These are phyloP conservation scores for Tetragnatha montana DNA, from an alignment of 2,888 invertebrate genomes.

Conservation along the genomic window DNA sequence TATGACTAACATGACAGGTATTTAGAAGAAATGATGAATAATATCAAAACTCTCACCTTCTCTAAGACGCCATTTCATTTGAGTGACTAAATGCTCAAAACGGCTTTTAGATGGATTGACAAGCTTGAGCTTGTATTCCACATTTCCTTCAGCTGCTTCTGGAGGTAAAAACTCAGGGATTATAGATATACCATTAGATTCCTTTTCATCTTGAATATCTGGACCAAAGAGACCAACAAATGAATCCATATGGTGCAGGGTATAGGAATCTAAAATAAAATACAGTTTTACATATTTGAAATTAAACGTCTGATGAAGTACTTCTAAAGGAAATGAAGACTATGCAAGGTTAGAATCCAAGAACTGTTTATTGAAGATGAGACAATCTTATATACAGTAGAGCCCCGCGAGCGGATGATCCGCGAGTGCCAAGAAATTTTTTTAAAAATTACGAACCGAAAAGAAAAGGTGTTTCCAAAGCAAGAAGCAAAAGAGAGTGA, in stretches of 20 bases:
- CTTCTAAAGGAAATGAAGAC: neutral
- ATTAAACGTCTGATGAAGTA: neutral
- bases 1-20: too few species aligned
- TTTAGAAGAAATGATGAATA: too few species aligned
- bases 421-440: neutral
- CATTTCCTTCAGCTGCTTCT: slow-evolving; percentile 94
- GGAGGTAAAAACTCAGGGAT: slow-evolving; percentile 81
- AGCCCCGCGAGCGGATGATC: neutral
- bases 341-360: neutral
- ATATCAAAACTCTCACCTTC: too few species aligned
- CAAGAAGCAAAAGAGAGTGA: too few species aligned
- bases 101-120: slow-evolving; percentile 92
- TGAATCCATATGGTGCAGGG: slow-evolving; percentile 62
- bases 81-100: slow-evolving; percentile 97
- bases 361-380: neutral
- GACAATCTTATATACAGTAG: neutral
- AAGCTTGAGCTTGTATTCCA: slow-evolving; percentile 96
- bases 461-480: too few species aligned
- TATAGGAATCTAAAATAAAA: slow-evolving; percentile 6
- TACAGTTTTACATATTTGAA: too few species aligned
- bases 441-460: neutral
- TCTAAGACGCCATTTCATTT: slow-evolving; percentile 97
- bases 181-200: slow-evolving; percentile 18
- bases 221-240: slow-evolving; percentile 71
- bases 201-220: slow-evolving; percentile 55